Evolutionary conservation across 2,113 vertebrate genomes (phyloP), one percentile per base, ranked within the genome.

Genomic region (Daphoenositta chrysoptera): DNA sequence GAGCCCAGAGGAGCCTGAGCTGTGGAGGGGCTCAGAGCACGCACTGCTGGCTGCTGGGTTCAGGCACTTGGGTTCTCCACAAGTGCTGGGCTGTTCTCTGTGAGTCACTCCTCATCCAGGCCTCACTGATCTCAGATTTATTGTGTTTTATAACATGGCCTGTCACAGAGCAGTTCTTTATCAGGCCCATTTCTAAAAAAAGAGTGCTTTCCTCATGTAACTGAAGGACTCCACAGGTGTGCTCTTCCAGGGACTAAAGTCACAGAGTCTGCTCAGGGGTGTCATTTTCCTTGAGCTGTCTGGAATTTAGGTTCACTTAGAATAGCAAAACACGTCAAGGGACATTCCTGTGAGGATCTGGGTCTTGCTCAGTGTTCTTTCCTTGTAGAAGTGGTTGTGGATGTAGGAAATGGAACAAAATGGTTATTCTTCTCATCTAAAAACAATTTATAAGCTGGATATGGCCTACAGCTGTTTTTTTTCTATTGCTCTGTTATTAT

Each of bases 191-290:
- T 92, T 88, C 45, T 68, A 13, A 77, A 75, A 42, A 60, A 20
- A 13, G 27, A 83, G 9, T 39, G 7, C 47, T 90, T 71, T 68
- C 16, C 19, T 83, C 22, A 0, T 54, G 17, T 50, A 54, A 33
- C 18, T 10, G 2, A 76, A 76, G 15, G 40, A 65, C 13, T 75
- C 26, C 17, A 10, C 9, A 14, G 27, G 6, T 42, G 15, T 81
- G 26, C 37, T 37, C 19, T 51, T 92, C 40, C 23, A 22, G 20
- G 14, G 39, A 58, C 33, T 64, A 37, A 48, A 86, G 54, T 66
- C 5, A 2, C 39, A 31, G 13, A 64, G 26, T 71, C 22, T 68
- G 40, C 30, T 82, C 0, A 0, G 15, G 10, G 2, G 1, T 51
- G 16, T 82, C 37, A 53, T 60, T 83, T 92, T 17, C n/a, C 24